These are phyloP conservation scores for Sebastes schlegelii DNA, from an alignment of 2,113 vertebrate genomes.

Conservation along the genomic window DNA sequence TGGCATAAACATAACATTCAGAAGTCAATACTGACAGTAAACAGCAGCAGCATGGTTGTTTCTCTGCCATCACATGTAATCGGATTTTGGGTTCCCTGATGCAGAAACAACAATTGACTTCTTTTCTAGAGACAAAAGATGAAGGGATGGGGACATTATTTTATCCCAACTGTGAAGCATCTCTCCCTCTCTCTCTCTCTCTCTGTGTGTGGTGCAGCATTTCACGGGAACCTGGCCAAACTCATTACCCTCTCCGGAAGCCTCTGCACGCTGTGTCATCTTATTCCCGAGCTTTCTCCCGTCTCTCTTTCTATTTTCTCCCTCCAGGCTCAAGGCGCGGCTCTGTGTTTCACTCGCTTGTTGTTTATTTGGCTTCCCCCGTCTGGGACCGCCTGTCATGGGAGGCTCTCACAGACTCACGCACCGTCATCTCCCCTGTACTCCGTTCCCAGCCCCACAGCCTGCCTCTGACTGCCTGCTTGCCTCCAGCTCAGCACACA, in stretches of 20 bases:
- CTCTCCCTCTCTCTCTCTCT: slow-evolving; percentile 6
- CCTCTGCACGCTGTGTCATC: slow-evolving; percentile 51
- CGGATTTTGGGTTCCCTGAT: slow-evolving; percentile 37
- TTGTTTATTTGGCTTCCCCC: slow-evolving; percentile 70
- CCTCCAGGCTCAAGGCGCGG: slow-evolving; percentile 22
- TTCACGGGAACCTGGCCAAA: slow-evolving; percentile 66
- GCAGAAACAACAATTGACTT: neutral
- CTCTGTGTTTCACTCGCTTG: slow-evolving; percentile 31
- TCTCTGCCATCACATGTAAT: slow-evolving; percentile 33
- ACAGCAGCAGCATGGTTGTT: slow-evolving; percentile 28
- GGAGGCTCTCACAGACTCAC: slow-evolving; percentile 62
- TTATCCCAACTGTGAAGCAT: slow-evolving; percentile 21
- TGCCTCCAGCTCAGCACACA: slow-evolving; percentile 61
- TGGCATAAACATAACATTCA: slow-evolving; percentile 48
- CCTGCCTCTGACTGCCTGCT: slow-evolving; percentile 50
- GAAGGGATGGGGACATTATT: neutral
- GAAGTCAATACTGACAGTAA: slow-evolving; percentile 43
- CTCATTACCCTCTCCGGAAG: slow-evolving; percentile 70
- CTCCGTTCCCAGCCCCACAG: slow-evolving; percentile 46
- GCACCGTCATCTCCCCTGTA: slow-evolving; percentile 49
- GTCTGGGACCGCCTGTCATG: slow-evolving; percentile 65
- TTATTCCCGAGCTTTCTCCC: slow-evolving; percentile 46
- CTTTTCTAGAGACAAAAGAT: slow-evolving; percentile 7
- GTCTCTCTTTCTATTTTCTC: slow-evolving; percentile 45
- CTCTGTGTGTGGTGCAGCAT: slow-evolving; percentile 19